Base-by-base conservation (phyloP, 2,113 vertebrate species). In the Psophia crepitans region DNA sequence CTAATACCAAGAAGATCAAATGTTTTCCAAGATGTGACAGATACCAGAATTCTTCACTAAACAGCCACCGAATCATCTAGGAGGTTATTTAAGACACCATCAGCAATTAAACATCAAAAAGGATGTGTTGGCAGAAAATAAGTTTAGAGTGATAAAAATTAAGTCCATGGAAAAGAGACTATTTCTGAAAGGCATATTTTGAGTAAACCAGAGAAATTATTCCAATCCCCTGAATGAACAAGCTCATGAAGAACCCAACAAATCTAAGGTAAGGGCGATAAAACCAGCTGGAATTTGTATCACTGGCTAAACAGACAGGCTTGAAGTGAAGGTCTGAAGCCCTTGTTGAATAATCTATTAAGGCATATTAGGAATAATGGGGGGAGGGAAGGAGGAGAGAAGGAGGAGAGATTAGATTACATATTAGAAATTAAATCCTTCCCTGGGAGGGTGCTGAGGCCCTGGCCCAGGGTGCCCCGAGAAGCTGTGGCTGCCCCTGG, bases 311-410 rank as follows among this genome's bases (percentile, higher is more conserved):
- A 68, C 3, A 21, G 32, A 68, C 10, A 46, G 58, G 44, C 43
- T 41, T n/a, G 24, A 68, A 21, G 14, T 6, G 26, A 49, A 58
- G n/a, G 22, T 19, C 5, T 8, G 27, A 46, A 58, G 43, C 39
- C 51, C 69, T 35, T 35, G 37, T 5, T 24, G 8, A 89, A n/a
- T 12, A 8, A 53, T 23, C 7, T 51, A 8, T 13, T 2, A 58
- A 41, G 14, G 10, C 9, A 1, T 5, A 32, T 18, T 6, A 22
- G 46, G n/a, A n/a, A n/a, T n/a, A n/a, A n/a, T n/a, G 30, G 4
- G 3, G 11, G 15, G 8, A 0, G 20, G 20, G 2, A 26, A 8
- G 33, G 30, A 13, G 15, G 6, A 22, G 11, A 20, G 1, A 11
- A 19, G 22, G 22, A 24, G 39, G 7, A 10, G n/a, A n/a, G n/a